These are phyloP conservation scores for Tragelaphus scriptus DNA, from an alignment of 2,113 vertebrate species.

Conservation along the genomic window DNA sequence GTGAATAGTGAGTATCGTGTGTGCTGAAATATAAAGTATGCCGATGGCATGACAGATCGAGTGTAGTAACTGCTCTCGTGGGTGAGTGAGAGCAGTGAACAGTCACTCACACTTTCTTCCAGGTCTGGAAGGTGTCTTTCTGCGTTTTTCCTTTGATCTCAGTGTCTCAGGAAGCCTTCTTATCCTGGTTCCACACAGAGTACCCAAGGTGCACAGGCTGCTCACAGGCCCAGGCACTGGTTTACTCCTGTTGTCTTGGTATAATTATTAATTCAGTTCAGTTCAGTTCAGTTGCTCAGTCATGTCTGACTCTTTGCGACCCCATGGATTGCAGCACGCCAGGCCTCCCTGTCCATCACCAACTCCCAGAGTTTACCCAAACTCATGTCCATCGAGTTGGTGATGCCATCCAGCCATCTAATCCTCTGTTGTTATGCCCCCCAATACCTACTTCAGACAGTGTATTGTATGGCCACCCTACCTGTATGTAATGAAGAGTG, in stretches of 20 bases:
- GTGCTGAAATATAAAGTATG: fast-evolving
- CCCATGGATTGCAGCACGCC: no score
- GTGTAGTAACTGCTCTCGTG: fast-evolving
- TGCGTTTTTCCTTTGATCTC: neutral
- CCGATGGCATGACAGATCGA: fast-evolving
- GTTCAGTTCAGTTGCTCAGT: no score
- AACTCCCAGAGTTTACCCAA: no score
- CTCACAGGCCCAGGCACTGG: fast-evolving
- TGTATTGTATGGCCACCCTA: fast-evolving
- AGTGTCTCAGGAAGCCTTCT: neutral
- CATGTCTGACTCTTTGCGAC: no score
- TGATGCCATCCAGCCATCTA: no score
- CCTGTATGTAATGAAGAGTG: fast-evolving
- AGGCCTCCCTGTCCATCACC: no score
- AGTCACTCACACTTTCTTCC: no score
- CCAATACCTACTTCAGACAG: neutral
- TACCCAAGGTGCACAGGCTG: fast-evolving
- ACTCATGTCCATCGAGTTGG: no score
- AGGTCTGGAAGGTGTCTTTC: neutral
- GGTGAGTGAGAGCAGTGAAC: neutral
- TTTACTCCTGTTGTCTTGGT: neutral
- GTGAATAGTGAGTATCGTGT: neutral
- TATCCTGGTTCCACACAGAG: fast-evolving
- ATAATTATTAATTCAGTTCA: neutral
- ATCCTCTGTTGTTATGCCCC: neutral